A percentile compares a stretch with the other conserved stretches of the same genome.
Conservation (phyloP, 1,140 invertebrate species). For the Limonius californicus region DNA sequence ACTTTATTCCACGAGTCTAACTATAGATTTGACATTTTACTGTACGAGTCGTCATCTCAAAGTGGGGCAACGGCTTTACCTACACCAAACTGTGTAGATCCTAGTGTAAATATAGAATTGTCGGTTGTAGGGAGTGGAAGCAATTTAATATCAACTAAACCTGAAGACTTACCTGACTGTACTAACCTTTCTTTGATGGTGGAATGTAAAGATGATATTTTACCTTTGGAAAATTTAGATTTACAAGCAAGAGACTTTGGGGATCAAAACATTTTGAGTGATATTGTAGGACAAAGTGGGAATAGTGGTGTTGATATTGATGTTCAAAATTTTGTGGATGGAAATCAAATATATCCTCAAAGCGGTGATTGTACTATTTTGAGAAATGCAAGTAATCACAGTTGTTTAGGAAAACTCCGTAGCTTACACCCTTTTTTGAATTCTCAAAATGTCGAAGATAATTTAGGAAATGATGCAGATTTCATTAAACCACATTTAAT, state of each 20-base stretch:
- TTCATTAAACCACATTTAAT: too few species aligned
- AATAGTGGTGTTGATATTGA: not conserved
- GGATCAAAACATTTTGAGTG: not conserved
- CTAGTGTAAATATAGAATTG: slow-evolving; percentile 3
- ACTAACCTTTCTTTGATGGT: not conserved
- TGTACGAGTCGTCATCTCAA: slow-evolving; percentile 14
- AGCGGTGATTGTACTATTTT: not conserved
- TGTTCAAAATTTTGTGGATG: slow-evolving; percentile 1
- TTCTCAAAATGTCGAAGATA: too few species aligned
- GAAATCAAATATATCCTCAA: not conserved
- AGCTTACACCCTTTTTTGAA: too few species aligned
- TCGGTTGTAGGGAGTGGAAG: slow-evolving; percentile 7
- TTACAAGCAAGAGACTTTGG: too few species aligned
- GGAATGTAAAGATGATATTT: not conserved
- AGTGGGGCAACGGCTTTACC: not conserved
- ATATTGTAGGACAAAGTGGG: not conserved
- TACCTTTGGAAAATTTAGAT: not conserved
- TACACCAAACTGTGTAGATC: slow-evolving; percentile 15
- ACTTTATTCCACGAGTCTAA: slow-evolving; percentile 19
- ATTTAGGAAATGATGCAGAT: too few species aligned
- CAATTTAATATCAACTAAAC: not conserved
- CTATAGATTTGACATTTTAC: slow-evolving; percentile 24
- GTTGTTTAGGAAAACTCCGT: too few species aligned
- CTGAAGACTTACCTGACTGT: not conserved
- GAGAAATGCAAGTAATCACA: not conserved